phyloP scores from a whole-genome alignment of 1,140 invertebrate genomes.

The Rhyacophila brunnea region DNA sequence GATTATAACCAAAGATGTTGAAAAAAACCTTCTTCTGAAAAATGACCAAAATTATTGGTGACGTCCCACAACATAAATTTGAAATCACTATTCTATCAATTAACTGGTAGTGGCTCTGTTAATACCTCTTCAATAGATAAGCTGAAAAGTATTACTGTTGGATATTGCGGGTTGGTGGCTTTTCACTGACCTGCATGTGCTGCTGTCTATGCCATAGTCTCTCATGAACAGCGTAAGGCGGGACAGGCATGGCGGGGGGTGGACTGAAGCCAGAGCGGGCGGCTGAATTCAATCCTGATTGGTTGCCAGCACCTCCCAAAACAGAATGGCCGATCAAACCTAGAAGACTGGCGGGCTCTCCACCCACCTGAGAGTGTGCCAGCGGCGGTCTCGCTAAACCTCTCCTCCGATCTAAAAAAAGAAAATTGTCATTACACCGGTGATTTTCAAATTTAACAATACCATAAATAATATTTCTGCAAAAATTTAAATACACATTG shows the following conservation, averaged over 20 bases:
- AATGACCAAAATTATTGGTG: too few species aligned
- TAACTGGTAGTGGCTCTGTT: too few species aligned
- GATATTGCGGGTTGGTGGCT: too few species aligned
- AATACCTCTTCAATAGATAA: too few species aligned
- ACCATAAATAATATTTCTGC: too few species aligned
- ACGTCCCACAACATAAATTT: too few species aligned
- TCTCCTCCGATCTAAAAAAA: constrained; percentile 10
- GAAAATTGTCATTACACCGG: background rate
- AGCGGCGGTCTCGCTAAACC: constrained; percentile 18
- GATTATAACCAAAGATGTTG: too few species aligned
- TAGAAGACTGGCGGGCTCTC: constrained; percentile 11
- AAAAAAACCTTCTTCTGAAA: too few species aligned
- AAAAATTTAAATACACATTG: too few species aligned
- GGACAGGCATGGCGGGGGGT: constrained; percentile 43
- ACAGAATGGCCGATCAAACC: constrained; percentile 25
- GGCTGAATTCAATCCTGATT: constrained; percentile 3
- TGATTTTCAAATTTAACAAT: too few species aligned
- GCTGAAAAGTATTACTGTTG: too few species aligned
- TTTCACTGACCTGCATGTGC: constrained; percentile 59
- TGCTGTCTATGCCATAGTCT: constrained; percentile 72
- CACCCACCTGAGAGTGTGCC: constrained; percentile 22
- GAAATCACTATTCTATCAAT: too few species aligned
- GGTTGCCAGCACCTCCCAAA: constrained; percentile 1
- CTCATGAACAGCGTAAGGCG: constrained; percentile 72
- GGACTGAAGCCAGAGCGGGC: constrained; percentile 27